Percentiles rank a stretch among this genome's conserved stretches.
Evolutionary conservation across 2,797 vertebrate species (phyloP).

Genomic region (Leucoraja ocellata): DNA sequence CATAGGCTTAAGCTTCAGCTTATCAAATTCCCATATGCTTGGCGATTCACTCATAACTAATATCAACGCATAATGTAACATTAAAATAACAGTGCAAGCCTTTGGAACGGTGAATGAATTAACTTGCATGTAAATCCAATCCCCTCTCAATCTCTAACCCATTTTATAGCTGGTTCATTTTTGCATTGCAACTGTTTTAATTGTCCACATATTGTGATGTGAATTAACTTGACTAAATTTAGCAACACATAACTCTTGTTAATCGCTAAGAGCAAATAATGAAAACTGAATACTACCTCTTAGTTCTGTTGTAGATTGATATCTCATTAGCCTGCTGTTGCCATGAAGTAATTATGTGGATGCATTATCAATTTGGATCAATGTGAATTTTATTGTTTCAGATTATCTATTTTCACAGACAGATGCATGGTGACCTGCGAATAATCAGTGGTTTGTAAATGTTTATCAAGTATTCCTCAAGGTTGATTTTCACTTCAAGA

Average conservation of each 20-base stretch:
- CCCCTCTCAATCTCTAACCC: neutral
- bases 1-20: neutral
- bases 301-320: neutral
- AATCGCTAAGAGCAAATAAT: neutral
- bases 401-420: slow-evolving; percentile 1
- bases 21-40: neutral
- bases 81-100: neutral
- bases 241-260: neutral
- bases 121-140: neutral
- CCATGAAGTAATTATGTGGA: neutral
- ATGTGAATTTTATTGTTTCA: neutral
- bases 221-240: slow-evolving; percentile 1
- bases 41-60: neutral
- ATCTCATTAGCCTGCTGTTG: neutral
- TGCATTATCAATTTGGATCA: too few species aligned
- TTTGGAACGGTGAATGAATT: neutral
- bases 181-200: neutral
- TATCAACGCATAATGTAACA: neutral
- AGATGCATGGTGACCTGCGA: neutral
- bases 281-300: neutral
- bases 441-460: neutral
- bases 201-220: neutral
- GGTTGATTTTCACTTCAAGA: neutral
- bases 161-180: neutral
- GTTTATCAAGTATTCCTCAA: neutral